phyloP scores from a whole-genome alignment of 1,140 invertebrate genomes.

The Ceratina calcarata region DNA sequence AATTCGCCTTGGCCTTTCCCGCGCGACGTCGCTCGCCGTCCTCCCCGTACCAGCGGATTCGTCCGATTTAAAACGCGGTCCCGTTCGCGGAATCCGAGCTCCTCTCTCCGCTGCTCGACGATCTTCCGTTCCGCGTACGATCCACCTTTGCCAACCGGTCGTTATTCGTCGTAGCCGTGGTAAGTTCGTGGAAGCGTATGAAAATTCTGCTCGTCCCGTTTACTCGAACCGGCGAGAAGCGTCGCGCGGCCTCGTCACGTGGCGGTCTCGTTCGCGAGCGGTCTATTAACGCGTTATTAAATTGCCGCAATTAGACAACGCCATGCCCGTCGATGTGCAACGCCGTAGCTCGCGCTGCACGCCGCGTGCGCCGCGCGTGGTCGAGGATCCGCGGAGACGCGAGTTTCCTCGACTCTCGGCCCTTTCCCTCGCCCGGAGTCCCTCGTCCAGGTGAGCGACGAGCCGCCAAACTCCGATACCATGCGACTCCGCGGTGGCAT shows the following conservation, averaged over 20 bases:
- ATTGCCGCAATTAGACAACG: conserved; percentile 65
- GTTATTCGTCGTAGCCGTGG: no score
- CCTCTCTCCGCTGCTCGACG: neutral
- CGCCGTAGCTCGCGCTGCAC: conserved; percentile 33
- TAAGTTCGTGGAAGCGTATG: neutral
- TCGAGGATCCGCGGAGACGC: conserved; percentile 43
- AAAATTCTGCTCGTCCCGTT: conserved; percentile 37
- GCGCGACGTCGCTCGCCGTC: neutral
- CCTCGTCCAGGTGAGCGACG: conserved; percentile 58
- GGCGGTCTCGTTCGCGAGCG: conserved; percentile 37
- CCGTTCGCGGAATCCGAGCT: conserved; percentile 51
- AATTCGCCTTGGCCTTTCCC: conserved; percentile 74
- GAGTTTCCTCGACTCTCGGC: neutral
- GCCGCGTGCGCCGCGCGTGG: conserved; percentile 10
- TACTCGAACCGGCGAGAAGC: no score
- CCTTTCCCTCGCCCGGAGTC: neutral
- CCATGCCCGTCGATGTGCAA: conserved; percentile 41
- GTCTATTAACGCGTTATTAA: conserved; percentile 64
- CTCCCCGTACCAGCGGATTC: conserved; percentile 8
- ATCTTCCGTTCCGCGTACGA: neutral
- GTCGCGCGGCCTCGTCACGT: conserved; percentile 34
- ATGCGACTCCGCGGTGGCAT: conserved; percentile 78
- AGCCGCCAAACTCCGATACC: conserved; percentile 74
- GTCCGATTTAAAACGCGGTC: conserved; percentile 29
- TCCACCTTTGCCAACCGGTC: no score